Base-by-base conservation (phyloP, 1,140 invertebrate species). In the Sarcophaga peregrina region DNA sequence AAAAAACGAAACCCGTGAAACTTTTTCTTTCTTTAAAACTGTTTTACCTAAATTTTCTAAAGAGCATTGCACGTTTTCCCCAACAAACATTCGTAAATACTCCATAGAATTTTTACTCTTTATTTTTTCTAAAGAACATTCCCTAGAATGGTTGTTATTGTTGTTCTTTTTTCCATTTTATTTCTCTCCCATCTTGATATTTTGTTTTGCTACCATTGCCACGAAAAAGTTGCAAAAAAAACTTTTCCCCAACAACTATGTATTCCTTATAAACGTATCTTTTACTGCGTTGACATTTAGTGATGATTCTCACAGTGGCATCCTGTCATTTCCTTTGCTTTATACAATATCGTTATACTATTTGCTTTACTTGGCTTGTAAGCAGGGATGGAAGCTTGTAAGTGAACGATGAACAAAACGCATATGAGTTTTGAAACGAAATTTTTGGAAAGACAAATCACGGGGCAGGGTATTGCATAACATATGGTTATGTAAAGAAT, bases 241-340 rank as follows among this genome's bases (percentile, higher is more conserved):
- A 74, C 25, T 13, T 74, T 74, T 6, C 73, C n/a, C n/a, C n/a
- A n/a, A n/a, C n/a, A n/a, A n/a, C n/a, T n/a, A 37, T 2, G 15
- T 74, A 8, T 37, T 74, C 20, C 74, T 45, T 50, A 76, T 46
- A 47, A 46, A 46, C 3, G 45, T 76, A 47, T 76, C 47, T 76
- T 46, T 76, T 76, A 47, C 47, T 46, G 6, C n/a, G 74, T 11
- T 76, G 74, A 76, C 74, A 76, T 46, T 76, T 76, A 46, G 74
- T 50, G 74, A 68, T 9, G 58, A 68, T 68, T 68, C 58, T 20
- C 58, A 68, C 17, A 68, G 58, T 68, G 15, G n/a, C 58, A 68
- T 68, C 58, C 58, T 68, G 58, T 17, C 58, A 9, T 58, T 58
- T 11, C 52, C 3, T n/a, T 13, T 10, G 52, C n/a, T 54, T 54